Evolutionary conservation across 2,888 invertebrate species (phyloP).

Genomic region (Schrankia costaestrigalis): DNA sequence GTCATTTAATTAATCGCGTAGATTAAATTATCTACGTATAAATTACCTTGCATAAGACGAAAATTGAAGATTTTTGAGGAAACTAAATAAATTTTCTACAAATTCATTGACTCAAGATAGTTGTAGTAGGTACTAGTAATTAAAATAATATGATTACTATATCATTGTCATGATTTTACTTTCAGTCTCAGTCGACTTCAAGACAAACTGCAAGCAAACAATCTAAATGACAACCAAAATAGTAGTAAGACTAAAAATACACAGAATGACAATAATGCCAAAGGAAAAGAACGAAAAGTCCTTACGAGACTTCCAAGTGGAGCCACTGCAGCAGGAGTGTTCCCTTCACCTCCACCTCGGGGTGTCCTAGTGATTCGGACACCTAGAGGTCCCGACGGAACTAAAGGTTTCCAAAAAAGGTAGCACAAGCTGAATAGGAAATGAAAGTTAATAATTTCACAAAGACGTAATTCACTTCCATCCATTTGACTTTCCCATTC

Average conservation of each 20-base stretch:
- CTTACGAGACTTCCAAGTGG: slow-evolving; percentile 62
- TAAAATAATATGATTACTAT: too few relatives aligned
- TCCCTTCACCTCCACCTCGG: slow-evolving; percentile 69
- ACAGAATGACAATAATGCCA: slow-evolving; percentile 54
- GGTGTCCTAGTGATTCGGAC: slow-evolving; percentile 83
- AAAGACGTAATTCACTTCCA: slow-evolving; percentile 46
- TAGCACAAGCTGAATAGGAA: slow-evolving; percentile 50
- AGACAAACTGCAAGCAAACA: slow-evolving; percentile 71
- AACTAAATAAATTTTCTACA: too few relatives aligned
- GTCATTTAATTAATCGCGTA: too few relatives aligned
- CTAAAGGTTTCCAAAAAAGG: slow-evolving; percentile 74
- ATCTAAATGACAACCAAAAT: slow-evolving; percentile 60
- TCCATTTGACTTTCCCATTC: slow-evolving; percentile 39
- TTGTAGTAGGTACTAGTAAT: too few relatives aligned
- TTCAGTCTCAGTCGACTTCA: slow-evolving; percentile 68
- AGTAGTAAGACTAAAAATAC: slow-evolving; percentile 51
- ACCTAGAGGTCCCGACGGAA: slow-evolving; percentile 90
- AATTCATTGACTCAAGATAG: too few relatives aligned
- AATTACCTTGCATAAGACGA: too few relatives aligned
- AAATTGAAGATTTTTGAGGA: too few relatives aligned
- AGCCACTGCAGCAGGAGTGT: slow-evolving; percentile 55
- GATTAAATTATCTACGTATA: too few relatives aligned
- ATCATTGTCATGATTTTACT: slow-evolving; percentile 21
- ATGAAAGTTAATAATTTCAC: slow-evolving; percentile 20
- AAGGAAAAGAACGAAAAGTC: slow-evolving; percentile 69